A percentile compares a stretch with the other conserved stretches of the same genome.
phyloP scores from a whole-genome alignment of 2,797 vertebrate species.

The Euphonia xanthogaster region DNA sequence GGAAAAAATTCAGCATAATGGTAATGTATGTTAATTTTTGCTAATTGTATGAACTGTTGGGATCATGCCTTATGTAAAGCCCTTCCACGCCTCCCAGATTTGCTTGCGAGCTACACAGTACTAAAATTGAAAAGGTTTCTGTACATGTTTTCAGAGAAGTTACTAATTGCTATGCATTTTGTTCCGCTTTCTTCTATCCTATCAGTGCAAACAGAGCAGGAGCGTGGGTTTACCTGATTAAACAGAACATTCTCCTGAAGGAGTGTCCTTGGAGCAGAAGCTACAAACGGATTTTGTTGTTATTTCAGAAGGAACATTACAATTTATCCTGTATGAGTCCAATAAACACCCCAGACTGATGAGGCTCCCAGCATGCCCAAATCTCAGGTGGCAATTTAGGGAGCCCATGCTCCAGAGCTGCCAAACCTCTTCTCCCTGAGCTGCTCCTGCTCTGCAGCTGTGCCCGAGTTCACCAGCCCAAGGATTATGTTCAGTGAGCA shows the following conservation, averaged over 20 bases:
- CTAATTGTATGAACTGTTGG: neutral
- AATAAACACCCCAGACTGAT: neutral
- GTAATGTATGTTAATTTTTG: slow-evolving; percentile 13
- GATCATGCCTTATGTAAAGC: neutral
- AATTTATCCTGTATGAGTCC: neutral
- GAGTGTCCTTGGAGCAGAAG: neutral
- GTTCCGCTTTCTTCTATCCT: neutral
- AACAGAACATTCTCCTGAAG: neutral
- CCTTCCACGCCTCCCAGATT: neutral
- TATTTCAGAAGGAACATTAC: neutral
- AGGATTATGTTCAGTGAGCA: neutral
- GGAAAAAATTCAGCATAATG: neutral
- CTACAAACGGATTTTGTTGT: neutral
- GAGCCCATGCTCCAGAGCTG: neutral
- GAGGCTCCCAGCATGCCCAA: neutral
- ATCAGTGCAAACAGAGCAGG: neutral
- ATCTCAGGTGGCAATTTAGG: neutral
- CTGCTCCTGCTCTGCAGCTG: neutral
- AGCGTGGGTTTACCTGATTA: neutral
- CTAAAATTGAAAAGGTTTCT: neutral
- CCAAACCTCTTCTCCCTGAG: neutral
- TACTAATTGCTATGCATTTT: neutral
- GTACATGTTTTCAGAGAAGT: neutral
- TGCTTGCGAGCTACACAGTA: neutral
- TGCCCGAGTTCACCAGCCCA: neutral